Evolutionary conservation across 1,140 invertebrate genomes (phyloP).

Genomic region (Drosophila ogumai): DNA sequence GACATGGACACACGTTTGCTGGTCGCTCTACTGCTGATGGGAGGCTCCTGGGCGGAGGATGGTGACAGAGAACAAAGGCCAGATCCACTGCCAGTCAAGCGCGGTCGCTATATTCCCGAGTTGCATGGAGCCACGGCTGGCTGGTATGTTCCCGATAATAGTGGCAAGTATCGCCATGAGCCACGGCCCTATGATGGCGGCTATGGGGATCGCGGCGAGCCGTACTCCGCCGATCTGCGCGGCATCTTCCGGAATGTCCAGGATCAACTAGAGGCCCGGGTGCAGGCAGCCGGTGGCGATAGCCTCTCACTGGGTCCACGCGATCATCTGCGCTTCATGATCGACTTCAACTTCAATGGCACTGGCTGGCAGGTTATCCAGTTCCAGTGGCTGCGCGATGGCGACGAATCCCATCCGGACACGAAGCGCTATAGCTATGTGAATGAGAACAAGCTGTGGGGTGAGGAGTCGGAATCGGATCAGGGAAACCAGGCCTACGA

Average conservation of each 20-base stretch:
- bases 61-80: not conserved
- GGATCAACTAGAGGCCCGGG: constrained; percentile 46
- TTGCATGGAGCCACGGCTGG: constrained; percentile 59
- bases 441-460: constrained; percentile 75
- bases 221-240: constrained; percentile 59
- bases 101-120: constrained; percentile 63
- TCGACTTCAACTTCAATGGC: constrained; percentile 79
- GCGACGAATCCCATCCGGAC: constrained; percentile 50
- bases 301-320: constrained; percentile 58
- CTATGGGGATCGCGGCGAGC: constrained; percentile 73
- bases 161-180: constrained; percentile 79
- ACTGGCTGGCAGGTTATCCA: constrained; percentile 79
- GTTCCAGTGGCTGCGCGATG: constrained; percentile 76
- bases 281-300: constrained; percentile 36
- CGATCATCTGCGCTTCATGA: constrained; percentile 78
- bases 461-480: not conserved
- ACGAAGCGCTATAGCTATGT: constrained; percentile 61
- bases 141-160: constrained; percentile 72
- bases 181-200: constrained; percentile 76
- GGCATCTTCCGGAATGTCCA: constrained; percentile 54
- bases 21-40: constrained; percentile 25
- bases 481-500: constrained; percentile 32
- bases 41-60: constrained; percentile 7
- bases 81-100: constrained; percentile 12
- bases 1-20: constrained; percentile 62